Evolutionary conservation across 2,888 invertebrate species (phyloP), one percentile per base, ranked within the genome.

Genomic region (Octonoba sinensis): DNA sequence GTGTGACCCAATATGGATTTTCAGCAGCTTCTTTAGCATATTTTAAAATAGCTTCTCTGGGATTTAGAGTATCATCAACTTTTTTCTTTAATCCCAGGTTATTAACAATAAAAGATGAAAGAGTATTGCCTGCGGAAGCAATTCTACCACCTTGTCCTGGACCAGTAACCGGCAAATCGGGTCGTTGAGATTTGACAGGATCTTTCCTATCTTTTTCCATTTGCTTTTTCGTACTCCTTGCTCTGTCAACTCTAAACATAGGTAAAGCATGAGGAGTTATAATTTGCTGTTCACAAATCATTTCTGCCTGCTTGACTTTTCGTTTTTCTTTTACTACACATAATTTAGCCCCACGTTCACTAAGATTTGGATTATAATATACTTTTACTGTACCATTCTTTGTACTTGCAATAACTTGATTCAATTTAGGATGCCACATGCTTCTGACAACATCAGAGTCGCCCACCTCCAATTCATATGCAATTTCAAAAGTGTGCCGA

Each of bases 221-320:
- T 87, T 94, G 94, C 87, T 96, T 96, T 85, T 95, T 92, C 47
- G 94, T 94, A 0, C 96, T 95, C 84, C 96, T 93, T 0, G 96
- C 92, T 85, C 96, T 92, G 84, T 96, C 96, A 87, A 96, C 95
- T 47, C 97, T 92, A 89, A 99, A 99, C 89, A 99, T 90, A 0
- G 99, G 99, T 78, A 99, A 89, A 0, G 99, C 96, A 87, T 98
- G 96, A 0, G 97, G 99, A 0, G 99, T 97, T 13, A 99, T 96
- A 57, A 99, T 96, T 87, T 97, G 96, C 85, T 96, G 95, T 0
- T 94, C 93, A 69, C 95, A 75, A 96, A 84, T 67, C 66, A 83
- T 93, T 89, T 97, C 97, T 0, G 94, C 92, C 4, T 89, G 88
- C 82, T 89, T 87, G 27, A 36, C 87, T 83, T 74, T 86, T 85